Evolutionary conservation across 2,113 vertebrate species (phyloP).

Genomic region (Notothenia coriiceps): DNA sequence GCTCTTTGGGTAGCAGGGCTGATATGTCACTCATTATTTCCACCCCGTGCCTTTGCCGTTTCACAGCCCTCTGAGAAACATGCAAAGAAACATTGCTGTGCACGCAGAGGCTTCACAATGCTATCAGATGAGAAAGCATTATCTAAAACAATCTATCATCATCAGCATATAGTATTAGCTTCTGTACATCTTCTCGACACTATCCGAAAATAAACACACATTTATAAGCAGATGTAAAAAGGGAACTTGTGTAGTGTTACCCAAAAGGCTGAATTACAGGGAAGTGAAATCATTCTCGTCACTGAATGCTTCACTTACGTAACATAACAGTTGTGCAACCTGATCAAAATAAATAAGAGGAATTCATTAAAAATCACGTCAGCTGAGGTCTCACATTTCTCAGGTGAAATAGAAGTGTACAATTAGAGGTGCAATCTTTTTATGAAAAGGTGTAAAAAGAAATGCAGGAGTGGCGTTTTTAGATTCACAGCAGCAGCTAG

Average conservation of each 20-base stretch:
- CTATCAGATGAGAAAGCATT: slow-evolving; percentile 25
- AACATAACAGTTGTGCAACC: slow-evolving; percentile 37
- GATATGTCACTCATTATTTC: slow-evolving; percentile 78
- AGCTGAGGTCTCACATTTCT: slow-evolving; percentile 13
- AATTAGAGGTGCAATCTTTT: slow-evolving; percentile 4
- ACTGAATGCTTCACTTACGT: slow-evolving; percentile 21
- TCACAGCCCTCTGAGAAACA: slow-evolving; percentile 46
- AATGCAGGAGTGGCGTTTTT: background rate
- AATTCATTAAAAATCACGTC: slow-evolving; percentile 10
- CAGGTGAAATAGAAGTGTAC: slow-evolving; percentile 10
- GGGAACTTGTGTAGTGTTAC: slow-evolving; percentile 20
- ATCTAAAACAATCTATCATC: slow-evolving; percentile 12
- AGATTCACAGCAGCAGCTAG: slow-evolving; percentile 8
- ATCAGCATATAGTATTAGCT: background rate
- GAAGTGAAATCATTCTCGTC: slow-evolving; percentile 55
- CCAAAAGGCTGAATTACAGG: slow-evolving; percentile 24
- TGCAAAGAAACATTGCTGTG: slow-evolving; percentile 27
- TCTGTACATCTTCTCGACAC: background rate
- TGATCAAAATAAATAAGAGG: slow-evolving; percentile 35
- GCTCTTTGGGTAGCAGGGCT: slow-evolving; percentile 68
- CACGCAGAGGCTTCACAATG: slow-evolving; percentile 32
- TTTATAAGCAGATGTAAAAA: slow-evolving; percentile 6
- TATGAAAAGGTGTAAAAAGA: slow-evolving; percentile 14
- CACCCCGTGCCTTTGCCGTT: slow-evolving; percentile 63
- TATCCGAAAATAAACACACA: background rate